These are phyloP conservation scores for zebrafish (Danio rerio) DNA, from an alignment of 2,113 vertebrate species.

Conservation along the genomic window DNA sequence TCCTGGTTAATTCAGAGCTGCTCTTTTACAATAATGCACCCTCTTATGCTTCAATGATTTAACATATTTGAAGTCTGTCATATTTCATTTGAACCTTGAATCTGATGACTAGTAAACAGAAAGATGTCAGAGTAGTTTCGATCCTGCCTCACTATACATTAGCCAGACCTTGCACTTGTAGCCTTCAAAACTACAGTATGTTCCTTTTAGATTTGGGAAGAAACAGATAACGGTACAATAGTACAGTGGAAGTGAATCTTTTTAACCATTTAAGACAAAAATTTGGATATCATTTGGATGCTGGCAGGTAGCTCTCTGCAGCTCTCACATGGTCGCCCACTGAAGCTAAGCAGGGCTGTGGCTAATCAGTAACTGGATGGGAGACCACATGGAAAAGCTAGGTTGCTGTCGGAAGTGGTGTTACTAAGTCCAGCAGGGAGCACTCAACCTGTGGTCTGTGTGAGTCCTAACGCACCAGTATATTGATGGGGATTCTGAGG, in stretches of 20 bases:
- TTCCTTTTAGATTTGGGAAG: background rate
- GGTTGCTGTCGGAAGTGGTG: too few relatives aligned
- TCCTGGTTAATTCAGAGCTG: slow-evolving; percentile 2
- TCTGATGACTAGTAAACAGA: background rate
- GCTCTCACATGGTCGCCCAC: too few relatives aligned
- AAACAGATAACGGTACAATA: too few relatives aligned
- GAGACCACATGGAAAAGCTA: too few relatives aligned
- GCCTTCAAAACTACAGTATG: background rate
- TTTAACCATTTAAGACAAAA: background rate
- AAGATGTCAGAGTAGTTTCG: background rate
- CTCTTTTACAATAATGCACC: background rate
- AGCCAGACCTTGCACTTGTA: background rate
- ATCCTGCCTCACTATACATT: background rate
- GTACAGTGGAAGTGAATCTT: background rate
- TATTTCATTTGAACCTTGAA: background rate
- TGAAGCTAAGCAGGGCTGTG: too few relatives aligned
- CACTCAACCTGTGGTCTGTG: too few relatives aligned
- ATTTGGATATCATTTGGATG: too few relatives aligned
- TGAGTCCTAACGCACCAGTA: too few relatives aligned
- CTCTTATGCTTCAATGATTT: background rate
- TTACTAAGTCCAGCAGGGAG: too few relatives aligned
- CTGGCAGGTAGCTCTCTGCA: too few relatives aligned
- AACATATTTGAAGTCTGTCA: background rate
- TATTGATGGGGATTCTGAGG: too few relatives aligned
- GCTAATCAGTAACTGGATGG: too few relatives aligned